Evolutionary conservation across 2,113 vertebrate species (phyloP), one percentile per base, ranked within the genome.

Genomic region (Hipposideros armiger): DNA sequence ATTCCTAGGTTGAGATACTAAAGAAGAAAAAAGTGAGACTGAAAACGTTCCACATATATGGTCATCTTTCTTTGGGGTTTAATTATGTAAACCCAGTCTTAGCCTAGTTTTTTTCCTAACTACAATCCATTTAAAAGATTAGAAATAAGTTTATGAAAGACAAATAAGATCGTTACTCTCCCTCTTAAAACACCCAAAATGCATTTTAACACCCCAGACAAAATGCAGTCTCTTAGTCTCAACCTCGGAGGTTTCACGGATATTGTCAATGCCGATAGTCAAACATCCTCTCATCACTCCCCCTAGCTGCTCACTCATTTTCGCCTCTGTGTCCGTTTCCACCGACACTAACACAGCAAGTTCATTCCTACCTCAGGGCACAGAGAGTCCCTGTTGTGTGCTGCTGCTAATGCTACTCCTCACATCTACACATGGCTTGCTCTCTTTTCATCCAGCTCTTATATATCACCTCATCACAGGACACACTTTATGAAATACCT

Each of bases 351-450:
- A 40, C n/a, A 36, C 15, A 36, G 64, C n/a, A 9, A 58, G 10
- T 8, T 42, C 3, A 13, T 42, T n/a, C 13, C 15, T 30, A 8
- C 28, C 5, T 14, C 4, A 20, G 5, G 10, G 10, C 26, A 1
- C 74, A 56, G 11, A 26, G 3, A 13, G 45, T 60, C 17, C 54
- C 73, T 14, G 4, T 28, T 60, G 10, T 24, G n/a, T 0, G 1
- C 4, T n/a, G 26, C 6, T 32, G 13, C 13, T n/a, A n/a, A 64
- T 6, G 24, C n/a, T 40, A 1, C 22, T 83, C 28, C 36, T 50
- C 4, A 40, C n/a, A 32, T 8, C n/a, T 26, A 28, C 1, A 10
- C 4, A 1, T 10, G 17, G 26, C n/a, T 87, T 10, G n/a, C 26
- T 45, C 19, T 13, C 45, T 40, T 10, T 56, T 42, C 26, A 40